A percentile compares a stretch with the other conserved stretches of the same genome.
Evolutionary conservation across 2,888 invertebrate genomes (phyloP).

Genomic region (Acrobasis suavella): DNA sequence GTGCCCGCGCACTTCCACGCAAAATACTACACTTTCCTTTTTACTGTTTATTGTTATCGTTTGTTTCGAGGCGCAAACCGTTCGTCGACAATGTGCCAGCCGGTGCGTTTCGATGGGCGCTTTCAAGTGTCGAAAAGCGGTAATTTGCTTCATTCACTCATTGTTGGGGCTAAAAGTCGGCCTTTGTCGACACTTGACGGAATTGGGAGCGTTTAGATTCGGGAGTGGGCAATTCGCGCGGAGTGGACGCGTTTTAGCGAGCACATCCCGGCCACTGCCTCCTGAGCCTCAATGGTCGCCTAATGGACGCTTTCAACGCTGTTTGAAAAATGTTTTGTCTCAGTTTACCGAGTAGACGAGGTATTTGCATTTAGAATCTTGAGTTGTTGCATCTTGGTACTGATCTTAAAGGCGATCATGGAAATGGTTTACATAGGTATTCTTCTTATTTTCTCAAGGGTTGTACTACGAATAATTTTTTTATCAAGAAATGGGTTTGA

Average conservation of each 20-base stretch:
- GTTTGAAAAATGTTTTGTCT: conserved; percentile 35
- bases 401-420: too few relatives aligned
- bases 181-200: conserved; percentile 77
- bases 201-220: conserved; percentile 80
- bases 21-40: conserved; percentile 80
- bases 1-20: conserved; percentile 64
- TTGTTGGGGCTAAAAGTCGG: conserved; percentile 78
- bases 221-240: conserved; percentile 73
- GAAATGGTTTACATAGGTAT: too few relatives aligned
- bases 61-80: conserved; percentile 80
- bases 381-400: too few relatives aligned
- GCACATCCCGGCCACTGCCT: conserved; percentile 45
- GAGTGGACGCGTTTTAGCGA: conserved; percentile 67
- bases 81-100: conserved; percentile 65
- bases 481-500: too few relatives aligned
- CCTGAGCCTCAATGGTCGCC: conserved; percentile 54
- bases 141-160: conserved; percentile 79
- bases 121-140: conserved; percentile 78
- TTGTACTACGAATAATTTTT: too few relatives aligned
- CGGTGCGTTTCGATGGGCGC: conserved; percentile 72
- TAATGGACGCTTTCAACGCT: conserved; percentile 57
- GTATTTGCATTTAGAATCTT: conserved; percentile 24
- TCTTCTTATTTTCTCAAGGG: too few relatives aligned
- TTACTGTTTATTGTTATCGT: conserved; percentile 80
- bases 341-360: conserved; percentile 13